Conservation (phyloP, 2,797 vertebrate species). For the Lagodon rhomboides region DNA sequence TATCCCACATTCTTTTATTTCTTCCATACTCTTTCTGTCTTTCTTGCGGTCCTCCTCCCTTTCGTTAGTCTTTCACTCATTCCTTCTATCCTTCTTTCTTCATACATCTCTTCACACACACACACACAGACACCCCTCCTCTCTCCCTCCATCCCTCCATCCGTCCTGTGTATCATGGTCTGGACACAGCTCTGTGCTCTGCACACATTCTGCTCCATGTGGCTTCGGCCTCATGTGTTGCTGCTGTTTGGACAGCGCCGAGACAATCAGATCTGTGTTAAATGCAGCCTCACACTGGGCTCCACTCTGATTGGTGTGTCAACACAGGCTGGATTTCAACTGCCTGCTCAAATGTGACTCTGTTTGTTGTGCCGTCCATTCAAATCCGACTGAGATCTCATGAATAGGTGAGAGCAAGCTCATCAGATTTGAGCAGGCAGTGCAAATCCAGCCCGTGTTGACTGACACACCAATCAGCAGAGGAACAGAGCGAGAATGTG, state of each 20-base stretch:
- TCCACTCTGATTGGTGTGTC: slow-evolving; percentile 74
- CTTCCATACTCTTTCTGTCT: neutral
- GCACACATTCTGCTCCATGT: slow-evolving; percentile 58
- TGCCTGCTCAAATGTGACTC: slow-evolving; percentile 79
- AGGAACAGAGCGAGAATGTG: slow-evolving; percentile 54
- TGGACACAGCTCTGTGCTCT: slow-evolving; percentile 51
- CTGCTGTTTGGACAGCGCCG: slow-evolving; percentile 68
- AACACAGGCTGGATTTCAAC: slow-evolving; percentile 76
- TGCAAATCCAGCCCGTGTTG: slow-evolving; percentile 66
- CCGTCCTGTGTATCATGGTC: slow-evolving; percentile 1
- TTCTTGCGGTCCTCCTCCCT: neutral
- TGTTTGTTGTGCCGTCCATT: slow-evolving; percentile 69
- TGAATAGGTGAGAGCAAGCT: slow-evolving; percentile 68
- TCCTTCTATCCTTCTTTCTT: neutral
- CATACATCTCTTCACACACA: neutral
- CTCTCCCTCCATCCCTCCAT: neutral
- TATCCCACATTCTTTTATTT: too few species aligned
- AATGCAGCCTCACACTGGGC: slow-evolving; percentile 63
- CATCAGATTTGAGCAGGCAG: slow-evolving; percentile 73
- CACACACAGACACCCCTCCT: too few species aligned
- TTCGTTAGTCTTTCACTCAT: neutral
- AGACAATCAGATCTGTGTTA: slow-evolving; percentile 69
- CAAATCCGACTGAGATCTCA: slow-evolving; percentile 66
- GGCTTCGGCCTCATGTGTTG: slow-evolving; percentile 39
- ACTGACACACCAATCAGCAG: slow-evolving; percentile 68